phyloP scores from a whole-genome alignment of 2,888 invertebrate species.

The Agrochola circellaris region DNA sequence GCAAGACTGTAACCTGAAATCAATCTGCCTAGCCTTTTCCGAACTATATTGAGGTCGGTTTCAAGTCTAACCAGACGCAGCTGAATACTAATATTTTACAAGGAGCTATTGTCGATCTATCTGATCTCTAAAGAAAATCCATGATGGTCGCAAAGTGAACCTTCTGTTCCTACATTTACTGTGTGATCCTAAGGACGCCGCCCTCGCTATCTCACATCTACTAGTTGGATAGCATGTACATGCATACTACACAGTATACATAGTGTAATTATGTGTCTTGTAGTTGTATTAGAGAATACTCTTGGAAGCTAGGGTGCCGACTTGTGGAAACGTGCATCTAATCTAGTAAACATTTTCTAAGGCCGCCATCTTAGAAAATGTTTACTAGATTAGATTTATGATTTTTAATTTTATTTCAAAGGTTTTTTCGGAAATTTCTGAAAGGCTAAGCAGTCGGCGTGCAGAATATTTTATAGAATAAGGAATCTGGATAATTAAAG shows the following conservation, averaged over 20 bases:
- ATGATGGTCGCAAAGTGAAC: not conserved
- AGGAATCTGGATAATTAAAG: not conserved
- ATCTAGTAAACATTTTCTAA: not conserved
- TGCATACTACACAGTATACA: constrained; percentile 17
- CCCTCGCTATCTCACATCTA: constrained; percentile 17
- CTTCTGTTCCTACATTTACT: constrained; percentile 5
- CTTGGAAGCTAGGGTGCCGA: not conserved
- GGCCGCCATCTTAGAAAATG: too few relatives aligned
- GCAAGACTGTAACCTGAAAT: too few relatives aligned
- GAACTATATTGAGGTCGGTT: too few relatives aligned
- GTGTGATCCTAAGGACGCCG: constrained; percentile 23
- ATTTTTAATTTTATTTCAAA: constrained; percentile 9
- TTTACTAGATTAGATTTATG: too few relatives aligned
- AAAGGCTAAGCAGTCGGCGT: not conserved
- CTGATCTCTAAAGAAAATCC: too few relatives aligned
- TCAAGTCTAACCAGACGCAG: too few relatives aligned
- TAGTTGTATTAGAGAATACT: constrained; percentile 23
- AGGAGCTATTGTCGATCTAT: too few relatives aligned
- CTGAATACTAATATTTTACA: too few relatives aligned
- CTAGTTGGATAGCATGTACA: constrained; percentile 27
- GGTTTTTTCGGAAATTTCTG: not conserved
- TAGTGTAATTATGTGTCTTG: constrained; percentile 43
- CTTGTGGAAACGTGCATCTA: not conserved
- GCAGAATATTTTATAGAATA: not conserved
- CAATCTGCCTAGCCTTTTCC: too few relatives aligned